Evolutionary conservation across 2,888 invertebrate species (phyloP), one percentile per base, ranked within the genome.

Genomic region (Anticlea derivata): DNA sequence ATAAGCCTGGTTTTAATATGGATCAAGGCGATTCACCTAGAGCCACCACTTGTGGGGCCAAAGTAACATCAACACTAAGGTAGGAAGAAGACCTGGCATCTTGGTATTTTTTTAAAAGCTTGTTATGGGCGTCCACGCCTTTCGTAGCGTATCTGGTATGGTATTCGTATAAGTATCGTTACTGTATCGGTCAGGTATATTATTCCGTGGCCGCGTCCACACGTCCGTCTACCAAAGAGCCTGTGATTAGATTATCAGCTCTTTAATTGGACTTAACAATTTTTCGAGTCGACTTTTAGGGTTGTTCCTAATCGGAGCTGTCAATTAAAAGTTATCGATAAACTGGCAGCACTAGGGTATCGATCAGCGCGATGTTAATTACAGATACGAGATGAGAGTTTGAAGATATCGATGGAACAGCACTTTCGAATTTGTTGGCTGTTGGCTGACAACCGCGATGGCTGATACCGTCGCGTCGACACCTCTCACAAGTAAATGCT

Each of bases 361-460:
- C 78, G 76, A 77, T 76, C 78, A 76, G 68, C 34, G 60, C 73
- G 83, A 83, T 83, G 76, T 75, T 83, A 78, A 81, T 83, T 81
- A 83, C 72, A 83, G 83, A 83, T 83, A 83, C 37, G 43, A 39
- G 43, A 44, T 48, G 51, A 35, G 51, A 37, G 31, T 24, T 23
- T 1, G 17, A 1, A 33, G 51, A 52, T 52, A 52, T 33, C 51
- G 51, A 40, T 46, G 33, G 34, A 50, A 57, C 59, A 50, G 48
- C 61, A 53, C 61, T 61, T 61, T 59, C 63, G 24, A 59, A 59
- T 57, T 57, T 50, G 61, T 57, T 48, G 45, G 59, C 63, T 60
- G 61, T 55, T 62, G 38, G 62, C 64, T 62, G 64, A 58, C 67
- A 60, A 58, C 57, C 63, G 64, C 57, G 68, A 67, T 67, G 58